A percentile compares a stretch with the other conserved stretches of the same genome.
Evolutionary conservation across 2,888 invertebrate genomes (phyloP).

Genomic region (Diabrotica balteata): DNA sequence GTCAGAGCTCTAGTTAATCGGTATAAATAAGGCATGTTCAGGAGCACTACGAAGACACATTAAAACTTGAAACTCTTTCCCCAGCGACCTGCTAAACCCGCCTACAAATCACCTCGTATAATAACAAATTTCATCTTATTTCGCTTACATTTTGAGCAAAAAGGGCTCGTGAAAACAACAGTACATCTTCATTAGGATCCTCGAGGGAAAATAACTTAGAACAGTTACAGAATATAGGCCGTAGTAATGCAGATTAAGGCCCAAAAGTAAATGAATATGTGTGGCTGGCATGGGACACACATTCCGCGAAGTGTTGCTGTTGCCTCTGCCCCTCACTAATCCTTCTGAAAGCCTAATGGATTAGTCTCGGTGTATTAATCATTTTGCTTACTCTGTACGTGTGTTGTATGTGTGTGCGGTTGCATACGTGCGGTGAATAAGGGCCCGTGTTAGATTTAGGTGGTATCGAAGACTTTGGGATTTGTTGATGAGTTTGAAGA

Average conservation of each 20-base stretch:
- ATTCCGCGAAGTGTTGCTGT: constrained; percentile 30
- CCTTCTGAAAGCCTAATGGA: constrained; percentile 39
- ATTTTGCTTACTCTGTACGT: constrained; percentile 23
- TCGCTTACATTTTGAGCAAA: constrained; percentile 23
- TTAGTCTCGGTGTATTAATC: constrained; percentile 36
- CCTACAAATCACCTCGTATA: constrained; percentile 21
- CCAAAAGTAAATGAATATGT: constrained; percentile 40
- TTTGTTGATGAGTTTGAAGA: no score
- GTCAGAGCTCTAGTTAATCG: no score
- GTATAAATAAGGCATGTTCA: no score
- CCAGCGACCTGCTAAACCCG: neutral
- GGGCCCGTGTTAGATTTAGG: no score
- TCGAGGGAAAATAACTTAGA: constrained; percentile 34
- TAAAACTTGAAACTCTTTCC: neutral
- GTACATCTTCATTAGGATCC: constrained; percentile 28
- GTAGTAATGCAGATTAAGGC: constrained; percentile 31
- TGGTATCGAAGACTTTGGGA: no score
- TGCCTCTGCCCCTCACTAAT: constrained; percentile 28
- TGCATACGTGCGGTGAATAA: no score
- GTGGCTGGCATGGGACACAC: constrained; percentile 37
- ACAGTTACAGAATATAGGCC: constrained; percentile 32
- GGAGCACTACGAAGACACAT: neutral
- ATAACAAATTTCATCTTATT: constrained; percentile 27
- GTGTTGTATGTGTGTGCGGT: neutral
- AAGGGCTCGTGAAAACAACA: constrained; percentile 25